These are phyloP conservation scores for Periphyllus acericola DNA, from an alignment of 2,888 invertebrate genomes.

Conservation along the genomic window DNA sequence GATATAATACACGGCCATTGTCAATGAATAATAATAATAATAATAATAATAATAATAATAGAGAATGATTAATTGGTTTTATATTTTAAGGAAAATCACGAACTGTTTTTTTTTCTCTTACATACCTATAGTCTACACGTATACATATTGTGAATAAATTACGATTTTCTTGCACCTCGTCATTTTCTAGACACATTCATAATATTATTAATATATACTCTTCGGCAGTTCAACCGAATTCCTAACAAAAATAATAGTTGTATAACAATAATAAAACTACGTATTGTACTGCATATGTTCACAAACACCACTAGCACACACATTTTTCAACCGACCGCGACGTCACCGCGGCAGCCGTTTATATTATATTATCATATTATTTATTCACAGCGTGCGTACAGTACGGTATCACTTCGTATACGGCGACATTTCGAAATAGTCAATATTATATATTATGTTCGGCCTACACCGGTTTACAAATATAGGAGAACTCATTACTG, in stretches of 20 bases:
- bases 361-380: background rate
- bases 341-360: background rate
- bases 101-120: background rate
- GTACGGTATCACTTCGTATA: background rate
- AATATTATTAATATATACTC: background rate
- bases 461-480: slow-evolving; percentile 35
- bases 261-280: no score
- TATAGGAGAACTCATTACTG: slow-evolving; percentile 17
- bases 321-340: slow-evolving; percentile 6
- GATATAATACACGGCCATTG: slow-evolving; percentile 9
- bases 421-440: slow-evolving; percentile 44
- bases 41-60: background rate
- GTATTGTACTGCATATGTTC: no score
- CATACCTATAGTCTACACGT: background rate
- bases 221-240: background rate
- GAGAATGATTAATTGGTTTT: slow-evolving; percentile 25
- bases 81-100: slow-evolving; percentile 12
- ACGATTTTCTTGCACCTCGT: background rate
- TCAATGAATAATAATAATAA: background rate
- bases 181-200: background rate
- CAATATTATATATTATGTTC: slow-evolving; percentile 20
- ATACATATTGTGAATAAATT: background rate
- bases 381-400: slow-evolving; percentile 19
- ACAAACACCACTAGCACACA: background rate
- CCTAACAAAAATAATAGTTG: background rate